Percentiles rank a stretch among this genome's conserved stretches.
Conservation (phyloP, 2,797 vertebrate genomes). For the Protosalanx chinensis region DNA sequence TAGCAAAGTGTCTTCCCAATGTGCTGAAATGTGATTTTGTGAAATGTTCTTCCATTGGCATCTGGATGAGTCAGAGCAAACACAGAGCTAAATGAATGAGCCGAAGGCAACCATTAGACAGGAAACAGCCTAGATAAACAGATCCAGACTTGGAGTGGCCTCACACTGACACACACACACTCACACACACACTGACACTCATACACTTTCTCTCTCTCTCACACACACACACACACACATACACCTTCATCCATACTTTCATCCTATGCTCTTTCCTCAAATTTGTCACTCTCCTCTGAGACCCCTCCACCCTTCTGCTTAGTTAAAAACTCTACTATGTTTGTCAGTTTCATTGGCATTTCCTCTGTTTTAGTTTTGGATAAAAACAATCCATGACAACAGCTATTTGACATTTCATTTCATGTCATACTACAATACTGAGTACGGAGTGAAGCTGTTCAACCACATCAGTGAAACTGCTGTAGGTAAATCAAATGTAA, state of each 20-base stretch:
- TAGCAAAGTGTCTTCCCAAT: not conserved
- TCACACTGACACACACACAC: not conserved
- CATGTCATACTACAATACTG: not conserved
- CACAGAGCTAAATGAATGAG: conserved; percentile 32
- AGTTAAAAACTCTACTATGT: not conserved
- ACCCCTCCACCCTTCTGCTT: not conserved
- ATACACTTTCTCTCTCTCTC: not conserved
- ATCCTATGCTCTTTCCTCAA: not conserved
- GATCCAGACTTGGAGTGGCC: conserved; percentile 7
- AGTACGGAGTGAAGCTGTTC: not conserved
- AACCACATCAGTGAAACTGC: not conserved
- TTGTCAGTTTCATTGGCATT: not conserved
- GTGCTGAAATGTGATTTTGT: conserved; percentile 20
- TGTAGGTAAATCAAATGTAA: not conserved
- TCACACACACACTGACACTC: not conserved
- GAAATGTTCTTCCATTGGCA: conserved; percentile 11
- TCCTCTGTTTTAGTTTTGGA: not conserved
- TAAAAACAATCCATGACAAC: not conserved
- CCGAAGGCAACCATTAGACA: conserved; percentile 28
- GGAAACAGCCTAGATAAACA: conserved; percentile 27
- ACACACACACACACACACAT: not conserved
- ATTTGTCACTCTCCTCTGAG: not conserved
- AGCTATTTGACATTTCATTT: conserved; percentile 2
- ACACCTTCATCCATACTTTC: not conserved
- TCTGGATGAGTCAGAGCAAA: conserved; percentile 35